A percentile compares a stretch with the other conserved stretches of the same genome.
These are phyloP conservation scores for Coenonympha arcania DNA, from an alignment of 2,888 invertebrate species.

Conservation along the genomic window DNA sequence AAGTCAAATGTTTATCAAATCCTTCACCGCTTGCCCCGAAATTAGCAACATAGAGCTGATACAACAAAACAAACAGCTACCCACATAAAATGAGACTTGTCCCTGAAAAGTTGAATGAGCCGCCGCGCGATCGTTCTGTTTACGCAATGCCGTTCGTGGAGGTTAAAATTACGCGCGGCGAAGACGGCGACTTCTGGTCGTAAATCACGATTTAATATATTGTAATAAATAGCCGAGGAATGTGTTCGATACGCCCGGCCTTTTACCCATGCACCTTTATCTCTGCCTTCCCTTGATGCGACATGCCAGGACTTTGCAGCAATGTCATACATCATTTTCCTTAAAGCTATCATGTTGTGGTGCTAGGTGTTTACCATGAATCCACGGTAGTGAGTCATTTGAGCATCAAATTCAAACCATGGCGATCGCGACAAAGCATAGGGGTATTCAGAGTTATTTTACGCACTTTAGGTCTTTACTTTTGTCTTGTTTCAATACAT, in stretches of 20 bases:
- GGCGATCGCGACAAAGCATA: neutral
- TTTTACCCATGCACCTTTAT: too few species aligned
- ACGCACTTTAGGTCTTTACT: too few species aligned
- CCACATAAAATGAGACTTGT: constrained; percentile 12
- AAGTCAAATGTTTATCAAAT: neutral
- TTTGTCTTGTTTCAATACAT: too few species aligned
- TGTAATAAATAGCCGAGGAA: constrained; percentile 23
- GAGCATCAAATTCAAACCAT: neutral
- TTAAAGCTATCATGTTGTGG: neutral
- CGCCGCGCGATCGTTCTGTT: too few species aligned
- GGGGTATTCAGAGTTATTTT: neutral
- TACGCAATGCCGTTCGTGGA: constrained; percentile 39
- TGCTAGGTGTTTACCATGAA: constrained; percentile 1
- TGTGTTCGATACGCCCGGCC: too few species aligned
- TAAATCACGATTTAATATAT: constrained; percentile 38
- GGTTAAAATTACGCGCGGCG: constrained; percentile 39
- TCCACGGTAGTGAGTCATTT: neutral
- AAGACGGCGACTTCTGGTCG: constrained; percentile 30
- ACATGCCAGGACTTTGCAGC: too few species aligned
- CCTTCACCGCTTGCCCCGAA: neutral
- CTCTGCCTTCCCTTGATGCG: too few species aligned
- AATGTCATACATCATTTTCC: constrained; percentile 3
- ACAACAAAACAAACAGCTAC: too few species aligned
- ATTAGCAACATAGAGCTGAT: neutral
- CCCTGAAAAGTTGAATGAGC: constrained; percentile 32